These are phyloP conservation scores for Fregata magnificens DNA, from an alignment of 2,113 vertebrate genomes.

Conservation along the genomic window DNA sequence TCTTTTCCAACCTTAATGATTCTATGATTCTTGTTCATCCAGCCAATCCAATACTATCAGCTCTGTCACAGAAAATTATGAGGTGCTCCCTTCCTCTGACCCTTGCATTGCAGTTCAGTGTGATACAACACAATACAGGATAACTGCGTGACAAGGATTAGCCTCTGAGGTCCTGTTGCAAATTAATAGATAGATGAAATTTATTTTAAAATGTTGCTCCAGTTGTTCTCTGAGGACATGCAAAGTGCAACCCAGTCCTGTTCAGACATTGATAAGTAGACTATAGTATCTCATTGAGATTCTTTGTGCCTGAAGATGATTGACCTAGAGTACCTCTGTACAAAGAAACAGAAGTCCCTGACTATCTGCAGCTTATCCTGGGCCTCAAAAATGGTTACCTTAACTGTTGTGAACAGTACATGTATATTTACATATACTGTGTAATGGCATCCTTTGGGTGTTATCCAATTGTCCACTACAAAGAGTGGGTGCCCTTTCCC, in stretches of 20 bases:
- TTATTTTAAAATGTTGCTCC: neutral
- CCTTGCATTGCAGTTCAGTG: neutral
- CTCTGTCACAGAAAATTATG: neutral
- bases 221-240: neutral
- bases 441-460: neutral
- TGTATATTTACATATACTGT: neutral
- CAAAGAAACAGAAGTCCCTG: neutral
- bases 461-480: neutral
- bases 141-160: neutral
- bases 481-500: neutral
- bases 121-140: neutral
- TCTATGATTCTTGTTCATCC: neutral
- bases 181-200: neutral
- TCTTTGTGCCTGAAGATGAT: neutral
- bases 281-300: neutral
- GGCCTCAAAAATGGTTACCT: neutral
- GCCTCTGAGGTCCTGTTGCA: neutral
- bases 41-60: neutral
- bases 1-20: no score
- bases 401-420: neutral
- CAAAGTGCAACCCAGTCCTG: neutral
- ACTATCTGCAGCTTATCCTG: neutral
- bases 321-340: neutral
- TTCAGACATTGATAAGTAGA: neutral
- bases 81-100: neutral